phyloP scores from a whole-genome alignment of 2,797 vertebrate genomes.

The Dryobates pubescens region DNA sequence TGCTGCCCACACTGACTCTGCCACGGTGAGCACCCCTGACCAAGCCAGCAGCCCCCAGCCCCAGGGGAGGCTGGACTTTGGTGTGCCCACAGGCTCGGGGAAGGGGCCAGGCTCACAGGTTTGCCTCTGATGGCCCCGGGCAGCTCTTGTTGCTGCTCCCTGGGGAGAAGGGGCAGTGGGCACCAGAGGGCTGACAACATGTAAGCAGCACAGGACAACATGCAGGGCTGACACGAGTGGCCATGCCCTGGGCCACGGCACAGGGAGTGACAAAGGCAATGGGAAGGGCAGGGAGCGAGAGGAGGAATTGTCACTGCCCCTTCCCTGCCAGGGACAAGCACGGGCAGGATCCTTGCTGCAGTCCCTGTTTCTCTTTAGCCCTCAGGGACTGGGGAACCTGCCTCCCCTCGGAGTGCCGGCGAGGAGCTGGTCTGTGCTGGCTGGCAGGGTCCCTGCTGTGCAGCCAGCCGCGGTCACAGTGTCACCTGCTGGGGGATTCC shows the following conservation, averaged over 20 bases:
- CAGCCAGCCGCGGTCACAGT: neutral
- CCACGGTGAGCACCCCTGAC: neutral
- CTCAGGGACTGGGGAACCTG: neutral
- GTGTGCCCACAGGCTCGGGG: rapidly evolving
- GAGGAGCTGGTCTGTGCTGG: neutral
- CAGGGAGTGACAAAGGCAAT: neutral
- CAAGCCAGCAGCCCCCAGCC: neutral
- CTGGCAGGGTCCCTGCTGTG: neutral
- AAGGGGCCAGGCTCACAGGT: neutral
- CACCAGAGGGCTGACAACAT: neutral
- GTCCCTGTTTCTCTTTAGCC: neutral
- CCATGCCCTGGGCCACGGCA: neutral
- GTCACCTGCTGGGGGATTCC: neutral
- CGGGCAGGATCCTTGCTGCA: neutral
- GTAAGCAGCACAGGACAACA: neutral
- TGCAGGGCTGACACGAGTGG: neutral
- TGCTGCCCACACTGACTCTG: neutral
- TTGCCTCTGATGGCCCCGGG: neutral
- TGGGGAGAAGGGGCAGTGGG: neutral
- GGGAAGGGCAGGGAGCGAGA: neutral
- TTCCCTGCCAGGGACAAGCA: neutral
- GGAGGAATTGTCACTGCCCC: neutral
- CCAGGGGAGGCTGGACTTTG: neutral
- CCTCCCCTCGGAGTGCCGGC: neutral
- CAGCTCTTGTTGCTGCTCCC: neutral